Evolutionary conservation across 2,113 vertebrate species (phyloP).

Genomic region (Planiliza haematocheilus): DNA sequence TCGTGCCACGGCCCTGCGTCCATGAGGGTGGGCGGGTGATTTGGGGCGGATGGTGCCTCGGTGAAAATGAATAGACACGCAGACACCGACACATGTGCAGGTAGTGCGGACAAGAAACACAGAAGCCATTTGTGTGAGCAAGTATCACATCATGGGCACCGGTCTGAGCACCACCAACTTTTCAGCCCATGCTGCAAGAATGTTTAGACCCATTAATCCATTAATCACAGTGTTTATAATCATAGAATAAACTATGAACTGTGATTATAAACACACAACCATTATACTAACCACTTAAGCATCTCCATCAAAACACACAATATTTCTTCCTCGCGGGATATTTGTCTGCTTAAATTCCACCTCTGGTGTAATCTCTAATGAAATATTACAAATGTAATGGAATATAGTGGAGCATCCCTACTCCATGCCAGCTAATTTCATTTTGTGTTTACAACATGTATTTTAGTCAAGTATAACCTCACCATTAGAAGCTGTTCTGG

Average conservation of each 20-base stretch:
- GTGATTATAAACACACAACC: slow-evolving; percentile 33
- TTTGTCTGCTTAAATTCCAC: too few species aligned
- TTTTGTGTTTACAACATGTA: too few species aligned
- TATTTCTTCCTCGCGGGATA: too few species aligned
- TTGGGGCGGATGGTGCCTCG: background rate
- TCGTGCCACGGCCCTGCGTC: background rate
- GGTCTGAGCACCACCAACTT: slow-evolving; percentile 4
- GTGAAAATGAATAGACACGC: too few species aligned
- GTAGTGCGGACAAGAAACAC: slow-evolving; percentile 2
- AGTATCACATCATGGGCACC: slow-evolving; percentile 8
- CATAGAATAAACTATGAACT: too few species aligned
- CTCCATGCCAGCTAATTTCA: too few species aligned
- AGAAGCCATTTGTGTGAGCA: slow-evolving; percentile 8
- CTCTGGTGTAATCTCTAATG: too few species aligned
- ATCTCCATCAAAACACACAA: background rate
- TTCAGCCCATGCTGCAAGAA: slow-evolving; percentile 3
- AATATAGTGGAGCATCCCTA: too few species aligned
- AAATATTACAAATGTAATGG: too few species aligned
- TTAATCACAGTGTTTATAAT: too few species aligned
- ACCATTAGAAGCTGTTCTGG: too few species aligned
- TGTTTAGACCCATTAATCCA: slow-evolving; percentile 19
- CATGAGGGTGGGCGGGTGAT: background rate
- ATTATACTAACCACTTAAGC: background rate
- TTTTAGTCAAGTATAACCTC: too few species aligned
- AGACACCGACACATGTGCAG: background rate